Evolutionary conservation across 2,888 invertebrate species (phyloP).

Genomic region (Caenorhabditis sinica): DNA sequence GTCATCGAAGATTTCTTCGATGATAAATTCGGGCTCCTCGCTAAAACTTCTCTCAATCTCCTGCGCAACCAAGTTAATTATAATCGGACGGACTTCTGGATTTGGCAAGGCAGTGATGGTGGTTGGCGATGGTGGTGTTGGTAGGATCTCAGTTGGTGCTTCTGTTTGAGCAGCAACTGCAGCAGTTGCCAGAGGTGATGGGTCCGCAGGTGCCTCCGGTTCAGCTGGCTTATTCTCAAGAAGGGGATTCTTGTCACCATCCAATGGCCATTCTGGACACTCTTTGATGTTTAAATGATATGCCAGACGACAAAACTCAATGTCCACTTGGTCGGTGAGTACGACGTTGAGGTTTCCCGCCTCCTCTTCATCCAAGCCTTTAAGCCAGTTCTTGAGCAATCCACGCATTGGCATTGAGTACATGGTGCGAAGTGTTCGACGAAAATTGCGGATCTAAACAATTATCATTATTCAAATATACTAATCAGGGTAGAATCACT

Average conservation of each 20-base stretch:
- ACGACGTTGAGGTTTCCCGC: conserved; percentile 42
- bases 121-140: conserved; percentile 20
- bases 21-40: conserved; percentile 44
- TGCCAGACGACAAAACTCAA: conserved; percentile 30
- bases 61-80: neutral
- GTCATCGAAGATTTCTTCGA: conserved; percentile 44
- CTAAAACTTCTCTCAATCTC: neutral
- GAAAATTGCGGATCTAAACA: conserved; percentile 41
- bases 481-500: conserved; percentile 5
- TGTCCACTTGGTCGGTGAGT: conserved; percentile 55
- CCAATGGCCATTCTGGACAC: conserved; percentile 5
- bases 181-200: neutral
- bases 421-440: conserved; percentile 16
- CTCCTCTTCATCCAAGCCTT: conserved; percentile 31
- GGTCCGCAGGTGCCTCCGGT: neutral
- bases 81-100: too few species aligned
- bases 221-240: neutral
- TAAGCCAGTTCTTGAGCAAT: conserved; percentile 37
- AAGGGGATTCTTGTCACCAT: conserved; percentile 4
- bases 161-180: neutral
- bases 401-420: conserved; percentile 33
- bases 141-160: neutral
- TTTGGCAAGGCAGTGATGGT: too few species aligned
- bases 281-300: conserved; percentile 24
- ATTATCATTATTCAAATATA: neutral